Evolutionary conservation across 35 echinoderm and acorn worm genomes (phyloP).

Genomic region (Apostichopus parvimensis): DNA sequence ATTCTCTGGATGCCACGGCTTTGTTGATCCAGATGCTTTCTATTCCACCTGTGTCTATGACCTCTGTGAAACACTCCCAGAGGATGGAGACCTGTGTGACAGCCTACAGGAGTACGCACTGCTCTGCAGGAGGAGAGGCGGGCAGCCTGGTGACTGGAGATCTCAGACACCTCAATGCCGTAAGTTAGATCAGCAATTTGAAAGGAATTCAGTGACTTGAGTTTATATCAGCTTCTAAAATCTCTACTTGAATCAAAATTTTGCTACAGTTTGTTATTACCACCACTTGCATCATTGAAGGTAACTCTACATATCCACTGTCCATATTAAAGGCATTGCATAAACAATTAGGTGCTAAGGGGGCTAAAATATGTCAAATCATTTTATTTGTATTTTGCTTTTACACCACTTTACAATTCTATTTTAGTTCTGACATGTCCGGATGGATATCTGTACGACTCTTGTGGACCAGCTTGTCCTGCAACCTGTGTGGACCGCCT

Average conservation of each 20-base stretch:
- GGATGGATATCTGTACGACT: slow-evolving; percentile 37
- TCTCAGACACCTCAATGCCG: slow-evolving; percentile 30
- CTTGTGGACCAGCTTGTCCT: slow-evolving; percentile 48
- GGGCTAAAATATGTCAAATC: background rate
- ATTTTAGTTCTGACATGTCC: slow-evolving; percentile 56
- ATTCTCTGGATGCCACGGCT: slow-evolving; percentile 41
- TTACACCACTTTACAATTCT: background rate
- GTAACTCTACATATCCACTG: no score
- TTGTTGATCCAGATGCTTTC: slow-evolving; percentile 5
- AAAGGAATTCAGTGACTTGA: no score
- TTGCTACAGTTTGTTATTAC: no score
- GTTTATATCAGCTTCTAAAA: no score
- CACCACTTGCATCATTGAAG: no score
- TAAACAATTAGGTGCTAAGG: no score
- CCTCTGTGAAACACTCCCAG: slow-evolving; percentile 57
- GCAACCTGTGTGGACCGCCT: slow-evolving; percentile 48
- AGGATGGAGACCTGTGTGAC: slow-evolving; percentile 50
- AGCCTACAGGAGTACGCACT: slow-evolving; percentile 54
- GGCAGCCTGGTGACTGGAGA: slow-evolving; percentile 42
- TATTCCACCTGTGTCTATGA: slow-evolving; percentile 51
- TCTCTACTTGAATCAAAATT: no score
- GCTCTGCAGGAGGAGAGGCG: slow-evolving; percentile 45
- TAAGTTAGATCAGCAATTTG: background rate
- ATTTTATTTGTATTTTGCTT: background rate
- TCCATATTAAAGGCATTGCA: no score